Percentiles rank a stretch among this genome's conserved stretches.
Conservation (phyloP, 2,113 vertebrate species). For the Heliornis fulica region DNA sequence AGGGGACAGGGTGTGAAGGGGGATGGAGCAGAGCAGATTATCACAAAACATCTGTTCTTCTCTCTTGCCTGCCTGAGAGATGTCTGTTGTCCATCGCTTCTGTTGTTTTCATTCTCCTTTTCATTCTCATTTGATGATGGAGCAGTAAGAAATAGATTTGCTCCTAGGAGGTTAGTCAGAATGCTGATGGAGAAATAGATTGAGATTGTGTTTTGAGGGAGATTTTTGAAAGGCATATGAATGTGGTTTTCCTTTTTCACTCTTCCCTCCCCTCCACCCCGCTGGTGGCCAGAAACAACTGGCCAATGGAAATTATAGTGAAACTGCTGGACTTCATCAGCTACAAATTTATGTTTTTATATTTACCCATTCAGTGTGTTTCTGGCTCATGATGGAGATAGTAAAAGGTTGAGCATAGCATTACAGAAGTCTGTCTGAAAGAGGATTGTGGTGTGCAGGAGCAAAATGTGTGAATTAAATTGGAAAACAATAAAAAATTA, state of each 20-base stretch:
- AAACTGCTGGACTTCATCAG: neutral
- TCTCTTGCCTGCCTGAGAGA: neutral
- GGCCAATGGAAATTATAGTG: neutral
- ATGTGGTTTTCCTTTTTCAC: neutral
- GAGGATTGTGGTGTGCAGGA: neutral
- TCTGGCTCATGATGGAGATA: neutral
- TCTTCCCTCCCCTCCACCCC: neutral
- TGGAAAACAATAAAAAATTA: neutral
- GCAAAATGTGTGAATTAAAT: neutral
- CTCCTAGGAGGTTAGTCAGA: neutral
- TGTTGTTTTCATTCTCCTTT: neutral
- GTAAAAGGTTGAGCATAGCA: too few relatives aligned
- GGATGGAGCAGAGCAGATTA: neutral
- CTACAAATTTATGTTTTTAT: neutral
- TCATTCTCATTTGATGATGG: neutral
- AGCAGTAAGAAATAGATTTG: neutral
- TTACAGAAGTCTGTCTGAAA: neutral
- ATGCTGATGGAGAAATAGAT: neutral
- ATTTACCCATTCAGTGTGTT: neutral
- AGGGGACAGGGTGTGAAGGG: neutral
- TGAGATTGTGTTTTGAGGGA: neutral
- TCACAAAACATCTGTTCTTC: neutral
- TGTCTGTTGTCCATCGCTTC: accelerated
- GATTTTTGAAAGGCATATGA: neutral
- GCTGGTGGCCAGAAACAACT: neutral